Evolutionary conservation across 2,797 vertebrate genomes (phyloP).

Genomic region (Characodon lateralis): DNA sequence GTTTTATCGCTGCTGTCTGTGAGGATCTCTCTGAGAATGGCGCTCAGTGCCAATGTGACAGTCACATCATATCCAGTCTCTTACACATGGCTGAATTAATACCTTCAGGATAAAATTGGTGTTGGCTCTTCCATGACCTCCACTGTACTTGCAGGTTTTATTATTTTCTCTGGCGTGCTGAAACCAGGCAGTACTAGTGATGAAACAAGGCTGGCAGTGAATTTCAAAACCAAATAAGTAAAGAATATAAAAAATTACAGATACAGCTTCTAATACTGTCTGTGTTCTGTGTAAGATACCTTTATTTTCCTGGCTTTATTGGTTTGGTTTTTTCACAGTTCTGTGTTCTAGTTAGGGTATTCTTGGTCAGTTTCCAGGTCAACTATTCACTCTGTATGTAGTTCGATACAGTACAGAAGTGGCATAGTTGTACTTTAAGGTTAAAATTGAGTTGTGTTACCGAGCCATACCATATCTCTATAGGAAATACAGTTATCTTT

Average conservation of each 20-base stretch:
- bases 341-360: background rate
- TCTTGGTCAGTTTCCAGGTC: background rate
- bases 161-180: background rate
- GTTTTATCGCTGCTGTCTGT: slow-evolving; percentile 16
- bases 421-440: too few relatives aligned
- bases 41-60: slow-evolving; percentile 27
- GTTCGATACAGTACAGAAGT: too few relatives aligned
- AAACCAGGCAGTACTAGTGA: slow-evolving; percentile 3
- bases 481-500: background rate
- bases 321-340: background rate
- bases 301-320: background rate
- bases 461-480: background rate
- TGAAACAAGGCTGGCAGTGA: background rate
- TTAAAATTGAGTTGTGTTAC: too few relatives aligned
- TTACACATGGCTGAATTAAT: slow-evolving; percentile 16
- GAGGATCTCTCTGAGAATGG: slow-evolving; percentile 18
- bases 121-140: slow-evolving; percentile 7
- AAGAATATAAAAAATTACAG: background rate
- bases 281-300: background rate
- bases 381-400: background rate
- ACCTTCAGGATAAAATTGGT: slow-evolving; percentile 11
- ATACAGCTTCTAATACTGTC: background rate
- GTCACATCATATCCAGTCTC: slow-evolving; percentile 30
- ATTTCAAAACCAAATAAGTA: background rate
- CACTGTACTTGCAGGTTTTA: slow-evolving; percentile 11